A percentile compares a stretch with the other conserved stretches of the same genome.
Conservation (phyloP, 2,113 vertebrate species). For the Corydoras sp. region DNA sequence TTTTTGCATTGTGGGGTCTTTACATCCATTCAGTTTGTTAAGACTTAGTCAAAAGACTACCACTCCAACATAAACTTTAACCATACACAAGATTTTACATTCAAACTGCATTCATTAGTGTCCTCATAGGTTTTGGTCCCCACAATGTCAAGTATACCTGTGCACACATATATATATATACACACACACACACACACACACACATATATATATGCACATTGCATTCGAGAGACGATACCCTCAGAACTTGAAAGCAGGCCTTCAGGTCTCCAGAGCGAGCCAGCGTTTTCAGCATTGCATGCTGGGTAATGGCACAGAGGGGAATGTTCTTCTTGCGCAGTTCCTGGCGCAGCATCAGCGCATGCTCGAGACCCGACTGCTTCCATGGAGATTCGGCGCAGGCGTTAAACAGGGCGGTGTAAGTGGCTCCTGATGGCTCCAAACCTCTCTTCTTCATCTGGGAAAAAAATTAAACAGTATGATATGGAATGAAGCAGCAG, state of each 20-base stretch:
- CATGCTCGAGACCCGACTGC: conserved; percentile 74
- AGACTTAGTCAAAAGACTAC: too few relatives aligned
- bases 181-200: background rate
- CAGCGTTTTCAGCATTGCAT: conserved; percentile 79
- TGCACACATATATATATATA: background rate
- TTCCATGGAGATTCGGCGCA: conserved; percentile 82
- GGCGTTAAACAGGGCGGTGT: conserved; percentile 90
- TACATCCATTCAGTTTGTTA: too few relatives aligned
- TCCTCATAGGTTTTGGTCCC: too few relatives aligned
- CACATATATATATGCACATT: background rate
- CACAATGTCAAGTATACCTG: too few relatives aligned
- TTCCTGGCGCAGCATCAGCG: conserved; percentile 77
- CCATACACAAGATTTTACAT: background rate
- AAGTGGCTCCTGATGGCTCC: conserved; percentile 74
- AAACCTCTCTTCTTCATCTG: conserved; percentile 93
- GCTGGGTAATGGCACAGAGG: conserved; percentile 78
- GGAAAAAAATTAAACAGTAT: conserved; percentile 1
- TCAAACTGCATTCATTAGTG: too few relatives aligned
- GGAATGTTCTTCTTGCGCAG: conserved; percentile 67
- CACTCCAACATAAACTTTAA: background rate
- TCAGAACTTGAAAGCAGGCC: conserved; percentile 76
- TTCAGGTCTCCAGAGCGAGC: conserved; percentile 76
- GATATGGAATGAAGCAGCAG: background rate
- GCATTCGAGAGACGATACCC: conserved; percentile 59
- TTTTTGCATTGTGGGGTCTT: too few relatives aligned